Evolutionary conservation across 2,888 invertebrate genomes (phyloP).

Genomic region (Priocnemis perturbator): DNA sequence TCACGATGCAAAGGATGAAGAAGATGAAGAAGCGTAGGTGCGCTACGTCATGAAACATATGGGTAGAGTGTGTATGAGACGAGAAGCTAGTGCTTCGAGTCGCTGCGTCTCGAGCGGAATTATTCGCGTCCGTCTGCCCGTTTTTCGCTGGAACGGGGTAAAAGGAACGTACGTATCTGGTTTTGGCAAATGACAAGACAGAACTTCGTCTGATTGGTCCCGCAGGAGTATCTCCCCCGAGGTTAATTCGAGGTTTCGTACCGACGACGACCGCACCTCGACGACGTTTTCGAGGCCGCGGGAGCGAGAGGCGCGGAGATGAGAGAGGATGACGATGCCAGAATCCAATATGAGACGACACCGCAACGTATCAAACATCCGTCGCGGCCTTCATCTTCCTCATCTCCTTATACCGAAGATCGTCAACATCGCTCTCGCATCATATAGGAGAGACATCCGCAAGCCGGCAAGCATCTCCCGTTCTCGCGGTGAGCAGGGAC

Average conservation of each 20-base stretch:
- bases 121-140: neutral
- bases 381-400: conserved; percentile 62
- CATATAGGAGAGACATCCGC: conserved; percentile 48
- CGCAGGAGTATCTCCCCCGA: conserved; percentile 49
- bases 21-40: too few species aligned
- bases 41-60: too few species aligned
- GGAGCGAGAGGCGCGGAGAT: conserved; percentile 7
- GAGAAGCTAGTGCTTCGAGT: too few species aligned
- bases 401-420: conserved; percentile 51
- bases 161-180: conserved; percentile 31
- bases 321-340: conserved; percentile 37
- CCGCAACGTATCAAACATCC: conserved; percentile 71
- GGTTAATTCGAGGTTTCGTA: conserved; percentile 52
- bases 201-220: conserved; percentile 55
- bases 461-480: conserved; percentile 21
- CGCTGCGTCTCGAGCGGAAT: neutral
- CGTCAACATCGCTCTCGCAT: conserved; percentile 36
- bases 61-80: too few species aligned
- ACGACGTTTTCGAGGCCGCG: conserved; percentile 15
- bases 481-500: conserved; percentile 42
- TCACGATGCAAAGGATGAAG: too few species aligned
- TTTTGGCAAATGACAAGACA: conserved; percentile 49
- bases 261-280: conserved; percentile 44
- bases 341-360: conserved; percentile 69
- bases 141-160: neutral